Evolutionary conservation across 1,140 invertebrate species (phyloP).

Genomic region (Agrypnia vestita): DNA sequence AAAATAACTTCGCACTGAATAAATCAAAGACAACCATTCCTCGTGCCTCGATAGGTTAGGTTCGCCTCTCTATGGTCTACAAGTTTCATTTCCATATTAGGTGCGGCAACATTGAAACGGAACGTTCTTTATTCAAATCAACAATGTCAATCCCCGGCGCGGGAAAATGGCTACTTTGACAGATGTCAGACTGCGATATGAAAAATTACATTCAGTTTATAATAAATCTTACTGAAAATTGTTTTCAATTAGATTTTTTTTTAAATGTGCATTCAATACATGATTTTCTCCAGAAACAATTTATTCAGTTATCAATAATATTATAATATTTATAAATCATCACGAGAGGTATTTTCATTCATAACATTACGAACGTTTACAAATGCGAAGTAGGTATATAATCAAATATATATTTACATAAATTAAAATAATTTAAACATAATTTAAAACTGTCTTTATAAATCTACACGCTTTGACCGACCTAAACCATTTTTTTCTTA

Average conservation of each 20-base stretch:
- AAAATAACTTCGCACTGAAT: slow-evolving; percentile 43
- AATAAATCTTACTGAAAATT: too few relatives aligned
- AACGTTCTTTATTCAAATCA: slow-evolving; percentile 17
- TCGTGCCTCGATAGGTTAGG: slow-evolving; percentile 1
- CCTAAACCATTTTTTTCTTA: too few relatives aligned
- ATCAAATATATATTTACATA: too few relatives aligned
- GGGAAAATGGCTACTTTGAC: slow-evolving; percentile 19
- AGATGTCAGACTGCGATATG: neutral
- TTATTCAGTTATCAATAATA: too few relatives aligned
- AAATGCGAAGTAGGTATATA: too few relatives aligned
- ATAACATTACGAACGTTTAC: too few relatives aligned
- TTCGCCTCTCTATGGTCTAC: neutral
- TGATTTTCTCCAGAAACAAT: neutral
- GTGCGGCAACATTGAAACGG: slow-evolving; percentile 43
- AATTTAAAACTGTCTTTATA: too few relatives aligned
- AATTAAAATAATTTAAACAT: too few relatives aligned
- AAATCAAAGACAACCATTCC: slow-evolving; percentile 11
- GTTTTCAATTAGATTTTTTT: neutral
- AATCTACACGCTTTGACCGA: too few relatives aligned
- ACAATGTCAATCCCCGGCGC: slow-evolving; percentile 25
- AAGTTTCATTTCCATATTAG: slow-evolving; percentile 29
- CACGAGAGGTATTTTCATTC: neutral
- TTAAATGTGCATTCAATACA: neutral
- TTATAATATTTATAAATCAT: too few relatives aligned
- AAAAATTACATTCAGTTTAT: neutral